Evolutionary conservation across 2,888 invertebrate genomes (phyloP).

Genomic region (Nasonovia ribisnigri): DNA sequence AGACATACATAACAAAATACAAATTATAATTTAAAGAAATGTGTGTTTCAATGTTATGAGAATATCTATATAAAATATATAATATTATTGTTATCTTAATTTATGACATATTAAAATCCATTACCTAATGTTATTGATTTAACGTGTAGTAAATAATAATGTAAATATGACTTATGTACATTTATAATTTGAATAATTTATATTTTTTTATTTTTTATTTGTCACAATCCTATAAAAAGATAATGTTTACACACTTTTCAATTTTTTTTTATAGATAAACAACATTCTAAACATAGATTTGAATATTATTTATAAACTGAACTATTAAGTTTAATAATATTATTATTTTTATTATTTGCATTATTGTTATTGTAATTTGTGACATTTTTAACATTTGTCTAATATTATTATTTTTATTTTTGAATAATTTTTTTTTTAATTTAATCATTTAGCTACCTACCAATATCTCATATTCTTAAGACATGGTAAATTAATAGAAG

Average conservation of each 20-base stretch:
- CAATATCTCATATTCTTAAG: not conserved
- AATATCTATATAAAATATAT: too few relatives aligned
- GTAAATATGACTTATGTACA: not conserved
- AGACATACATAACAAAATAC: too few relatives aligned
- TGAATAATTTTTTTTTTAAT: too few relatives aligned
- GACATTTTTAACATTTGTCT: not conserved
- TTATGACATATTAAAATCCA: too few relatives aligned
- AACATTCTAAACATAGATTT: conserved; percentile 29
- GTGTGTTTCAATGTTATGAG: too few relatives aligned
- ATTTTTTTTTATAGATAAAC: not conserved
- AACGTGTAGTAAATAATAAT: too few relatives aligned
- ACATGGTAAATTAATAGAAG: not conserved
- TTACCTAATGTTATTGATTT: too few relatives aligned
- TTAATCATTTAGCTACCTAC: too few relatives aligned
- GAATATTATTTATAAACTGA: not conserved
- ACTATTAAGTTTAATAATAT: not conserved
- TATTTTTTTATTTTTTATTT: not conserved
- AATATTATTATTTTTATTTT: too few relatives aligned
- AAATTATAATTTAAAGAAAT: too few relatives aligned
- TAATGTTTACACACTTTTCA: not conserved
- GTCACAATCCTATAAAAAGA: conserved; percentile 17
- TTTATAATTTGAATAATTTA: not conserved
- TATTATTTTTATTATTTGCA: not conserved
- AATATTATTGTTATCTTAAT: too few relatives aligned
- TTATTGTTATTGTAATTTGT: not conserved